Percentiles rank a stretch among this genome's conserved stretches.
Conservation (phyloP, 2,888 invertebrate genomes). For the Stegana nigrithorax region DNA sequence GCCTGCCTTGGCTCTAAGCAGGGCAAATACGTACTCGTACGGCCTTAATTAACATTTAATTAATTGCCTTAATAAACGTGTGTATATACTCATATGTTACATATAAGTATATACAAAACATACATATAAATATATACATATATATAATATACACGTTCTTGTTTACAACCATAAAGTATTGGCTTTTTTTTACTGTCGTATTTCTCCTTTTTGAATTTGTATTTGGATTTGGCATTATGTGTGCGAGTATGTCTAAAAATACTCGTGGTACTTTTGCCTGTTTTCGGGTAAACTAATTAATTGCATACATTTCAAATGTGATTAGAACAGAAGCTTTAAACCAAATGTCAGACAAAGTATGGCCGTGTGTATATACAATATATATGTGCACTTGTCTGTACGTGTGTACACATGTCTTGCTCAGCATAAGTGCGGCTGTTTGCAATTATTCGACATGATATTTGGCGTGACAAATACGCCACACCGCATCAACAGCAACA, state of each 20-base stretch:
- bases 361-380: neutral
- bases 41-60: conserved; percentile 52
- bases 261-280: no score
- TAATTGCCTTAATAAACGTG: conserved; percentile 40
- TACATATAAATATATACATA: no score
- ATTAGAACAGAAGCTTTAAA: neutral
- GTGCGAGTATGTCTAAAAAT: no score
- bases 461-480: conserved; percentile 49
- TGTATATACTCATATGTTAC: no score
- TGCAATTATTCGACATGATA: conserved; percentile 13
- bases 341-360: neutral
- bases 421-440: neutral
- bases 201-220: no score
- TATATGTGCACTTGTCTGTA: neutral
- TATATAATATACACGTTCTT: no score
- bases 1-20: no score
- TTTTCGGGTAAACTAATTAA: conserved; percentile 52
- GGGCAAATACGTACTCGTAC: no score
- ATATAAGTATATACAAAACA: no score
- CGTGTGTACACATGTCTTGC: neutral
- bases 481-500: conserved; percentile 37
- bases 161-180: no score
- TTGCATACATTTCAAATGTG: conserved; percentile 28
- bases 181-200: no score
- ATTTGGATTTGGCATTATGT: no score